These are phyloP conservation scores for Drosophila mayaguana DNA, from an alignment of 2,888 invertebrate genomes.

Conservation along the genomic window DNA sequence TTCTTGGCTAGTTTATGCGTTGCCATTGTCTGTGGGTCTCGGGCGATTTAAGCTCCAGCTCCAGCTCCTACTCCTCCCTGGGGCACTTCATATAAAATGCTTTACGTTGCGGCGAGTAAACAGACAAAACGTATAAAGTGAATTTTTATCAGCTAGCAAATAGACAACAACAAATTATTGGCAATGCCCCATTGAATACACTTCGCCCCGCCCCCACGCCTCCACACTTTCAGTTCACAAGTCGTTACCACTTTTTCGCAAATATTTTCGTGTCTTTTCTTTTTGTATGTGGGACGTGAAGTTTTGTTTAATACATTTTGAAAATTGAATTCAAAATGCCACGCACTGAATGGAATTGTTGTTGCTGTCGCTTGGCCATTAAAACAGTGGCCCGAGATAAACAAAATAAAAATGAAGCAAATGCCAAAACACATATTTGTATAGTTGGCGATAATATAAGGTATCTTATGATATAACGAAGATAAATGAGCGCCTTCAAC, in stretches of 20 bases:
- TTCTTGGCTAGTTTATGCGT: constrained; percentile 49
- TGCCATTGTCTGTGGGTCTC: constrained; percentile 43
- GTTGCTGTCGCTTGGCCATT: constrained; percentile 53
- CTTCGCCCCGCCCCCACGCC: neutral
- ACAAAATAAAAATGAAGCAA: constrained; percentile 45
- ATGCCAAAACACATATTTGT: constrained; percentile 41
- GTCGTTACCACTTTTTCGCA: constrained; percentile 18
- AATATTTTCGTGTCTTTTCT: constrained; percentile 14
- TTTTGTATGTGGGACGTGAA: constrained; percentile 4
- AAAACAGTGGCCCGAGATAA: constrained; percentile 59
- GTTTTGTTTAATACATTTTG: constrained; percentile 46
- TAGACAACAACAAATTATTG: constrained; percentile 72
- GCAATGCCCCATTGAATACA: constrained; percentile 51
- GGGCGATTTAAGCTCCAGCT: constrained; percentile 7
- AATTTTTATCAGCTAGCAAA: constrained; percentile 78
- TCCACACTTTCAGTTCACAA: neutral
- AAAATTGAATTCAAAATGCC: constrained; percentile 66
- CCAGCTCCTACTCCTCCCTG: neutral
- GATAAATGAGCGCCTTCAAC: neutral
- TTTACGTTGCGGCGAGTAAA: constrained; percentile 50
- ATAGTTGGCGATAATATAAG: constrained; percentile 25
- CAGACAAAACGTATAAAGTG: constrained; percentile 69
- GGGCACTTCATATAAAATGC: constrained; percentile 30
- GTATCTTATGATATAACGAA: constrained; percentile 15
- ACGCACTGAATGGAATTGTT: constrained; percentile 61